Conservation (phyloP, 92 coral and sea anemone genomes). For the Pocillopora grandis region DNA sequence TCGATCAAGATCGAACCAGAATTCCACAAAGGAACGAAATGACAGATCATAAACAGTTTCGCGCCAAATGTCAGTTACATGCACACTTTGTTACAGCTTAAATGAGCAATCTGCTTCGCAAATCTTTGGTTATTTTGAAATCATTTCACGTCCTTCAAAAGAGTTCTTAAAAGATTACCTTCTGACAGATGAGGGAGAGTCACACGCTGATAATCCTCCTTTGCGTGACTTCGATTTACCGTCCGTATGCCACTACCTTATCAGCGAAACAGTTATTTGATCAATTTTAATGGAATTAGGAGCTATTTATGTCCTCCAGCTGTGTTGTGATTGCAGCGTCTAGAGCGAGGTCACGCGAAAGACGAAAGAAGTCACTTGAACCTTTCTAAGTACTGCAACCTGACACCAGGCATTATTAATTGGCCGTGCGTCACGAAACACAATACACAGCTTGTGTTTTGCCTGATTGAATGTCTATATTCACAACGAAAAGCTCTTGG, state of each 20-base stretch:
- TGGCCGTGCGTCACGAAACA: conserved; percentile 25
- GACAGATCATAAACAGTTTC: conserved; percentile 10
- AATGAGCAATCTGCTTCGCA: background rate
- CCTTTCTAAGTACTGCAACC: conserved; percentile 16
- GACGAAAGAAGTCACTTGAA: conserved; percentile 20
- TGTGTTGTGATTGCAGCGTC: conserved; percentile 1
- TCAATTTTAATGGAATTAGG: background rate
- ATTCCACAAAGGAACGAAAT: background rate
- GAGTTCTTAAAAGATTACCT: background rate
- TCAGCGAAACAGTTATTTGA: background rate
- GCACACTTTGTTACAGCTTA: background rate
- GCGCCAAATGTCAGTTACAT: conserved; percentile 1
- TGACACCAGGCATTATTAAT: conserved; percentile 14
- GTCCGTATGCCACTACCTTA: background rate
- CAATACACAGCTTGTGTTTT: conserved; percentile 12
- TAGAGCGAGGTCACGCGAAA: conserved; percentile 28
- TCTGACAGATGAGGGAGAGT: background rate
- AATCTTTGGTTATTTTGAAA: background rate
- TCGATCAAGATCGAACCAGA: too few species aligned
- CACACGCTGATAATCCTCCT: background rate
- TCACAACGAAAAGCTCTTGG: conserved; percentile 19
- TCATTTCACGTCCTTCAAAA: background rate
- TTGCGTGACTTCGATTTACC: background rate
- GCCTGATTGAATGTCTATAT: conserved; percentile 16
- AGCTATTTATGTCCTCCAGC: conserved; percentile 1